These are phyloP conservation scores for Holacanthus passer DNA, from an alignment of 2,113 vertebrate species.

Conservation along the genomic window DNA sequence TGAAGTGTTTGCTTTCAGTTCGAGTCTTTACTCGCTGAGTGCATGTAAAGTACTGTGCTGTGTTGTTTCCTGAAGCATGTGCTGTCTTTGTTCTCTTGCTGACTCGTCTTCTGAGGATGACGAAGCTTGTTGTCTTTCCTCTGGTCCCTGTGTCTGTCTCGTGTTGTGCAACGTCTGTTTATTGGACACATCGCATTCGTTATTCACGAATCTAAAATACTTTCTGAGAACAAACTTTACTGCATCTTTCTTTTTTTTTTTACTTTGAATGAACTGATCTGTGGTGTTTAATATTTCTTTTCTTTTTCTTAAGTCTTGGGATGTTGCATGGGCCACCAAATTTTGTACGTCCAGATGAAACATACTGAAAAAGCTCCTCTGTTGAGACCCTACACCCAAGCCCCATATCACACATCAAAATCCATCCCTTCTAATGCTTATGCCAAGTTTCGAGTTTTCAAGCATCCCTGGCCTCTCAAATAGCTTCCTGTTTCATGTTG, in stretches of 20 bases:
- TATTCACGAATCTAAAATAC: background rate
- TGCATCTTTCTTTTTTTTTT: too few relatives aligned
- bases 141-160: background rate
- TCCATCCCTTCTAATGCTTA: too few relatives aligned
- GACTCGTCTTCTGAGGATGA: conserved; percentile 2
- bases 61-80: conserved; percentile 30
- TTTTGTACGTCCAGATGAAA: too few relatives aligned
- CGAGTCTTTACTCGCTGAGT: conserved; percentile 16
- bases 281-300: background rate
- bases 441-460: too few relatives aligned
- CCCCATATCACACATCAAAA: too few relatives aligned
- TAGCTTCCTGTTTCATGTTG: too few relatives aligned
- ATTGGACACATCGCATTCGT: background rate
- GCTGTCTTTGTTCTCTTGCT: conserved; percentile 32
- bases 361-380: too few relatives aligned
- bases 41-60: conserved; percentile 10
- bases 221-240: background rate
- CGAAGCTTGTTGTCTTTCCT: background rate
- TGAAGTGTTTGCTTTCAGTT: conserved; percentile 44
- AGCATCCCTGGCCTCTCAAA: too few relatives aligned
- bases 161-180: conserved; percentile 1
- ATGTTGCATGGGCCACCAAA: too few relatives aligned
- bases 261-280: background rate
- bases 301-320: too few relatives aligned
- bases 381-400: too few relatives aligned